Evolutionary conservation across 2,797 vertebrate species (phyloP).

Genomic region (Capromys pilorides): DNA sequence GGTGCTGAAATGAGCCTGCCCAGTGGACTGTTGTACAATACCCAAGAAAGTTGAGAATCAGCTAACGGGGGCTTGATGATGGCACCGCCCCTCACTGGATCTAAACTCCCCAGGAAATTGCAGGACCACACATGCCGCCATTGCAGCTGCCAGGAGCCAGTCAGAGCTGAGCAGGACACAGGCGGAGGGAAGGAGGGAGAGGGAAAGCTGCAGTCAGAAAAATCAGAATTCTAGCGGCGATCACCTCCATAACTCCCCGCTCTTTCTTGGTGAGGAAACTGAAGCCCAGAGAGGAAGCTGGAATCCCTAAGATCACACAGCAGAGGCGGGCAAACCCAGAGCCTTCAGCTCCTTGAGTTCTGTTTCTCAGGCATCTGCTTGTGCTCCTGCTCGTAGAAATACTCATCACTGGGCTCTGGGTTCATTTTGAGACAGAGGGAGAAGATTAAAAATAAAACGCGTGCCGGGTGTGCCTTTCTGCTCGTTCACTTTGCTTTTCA

Average conservation of each 20-base stretch:
- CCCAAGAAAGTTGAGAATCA: background rate
- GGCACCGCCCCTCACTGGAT: background rate
- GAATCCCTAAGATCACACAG: background rate
- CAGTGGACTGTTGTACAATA: background rate
- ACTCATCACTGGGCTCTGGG: background rate
- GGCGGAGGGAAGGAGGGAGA: background rate
- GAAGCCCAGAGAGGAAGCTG: background rate
- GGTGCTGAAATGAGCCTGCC: background rate
- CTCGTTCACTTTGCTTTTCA: constrained; percentile 78
- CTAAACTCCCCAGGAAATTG: background rate
- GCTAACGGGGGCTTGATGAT: background rate
- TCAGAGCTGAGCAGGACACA: background rate
- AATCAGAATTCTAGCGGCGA: background rate
- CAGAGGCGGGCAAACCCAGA: background rate
- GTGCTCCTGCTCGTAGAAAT: background rate
- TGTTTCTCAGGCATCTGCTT: background rate
- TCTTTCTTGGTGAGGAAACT: background rate
- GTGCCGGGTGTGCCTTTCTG: constrained; percentile 72
- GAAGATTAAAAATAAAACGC: constrained; percentile 82
- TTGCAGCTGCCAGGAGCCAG: background rate
- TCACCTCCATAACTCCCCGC: background rate
- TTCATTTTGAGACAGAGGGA: constrained; percentile 60
- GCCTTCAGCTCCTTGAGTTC: background rate
- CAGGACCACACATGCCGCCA: background rate
- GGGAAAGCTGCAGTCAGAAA: background rate